phyloP scores from a whole-genome alignment of 2,797 vertebrate species.

The Coilia nasus region DNA sequence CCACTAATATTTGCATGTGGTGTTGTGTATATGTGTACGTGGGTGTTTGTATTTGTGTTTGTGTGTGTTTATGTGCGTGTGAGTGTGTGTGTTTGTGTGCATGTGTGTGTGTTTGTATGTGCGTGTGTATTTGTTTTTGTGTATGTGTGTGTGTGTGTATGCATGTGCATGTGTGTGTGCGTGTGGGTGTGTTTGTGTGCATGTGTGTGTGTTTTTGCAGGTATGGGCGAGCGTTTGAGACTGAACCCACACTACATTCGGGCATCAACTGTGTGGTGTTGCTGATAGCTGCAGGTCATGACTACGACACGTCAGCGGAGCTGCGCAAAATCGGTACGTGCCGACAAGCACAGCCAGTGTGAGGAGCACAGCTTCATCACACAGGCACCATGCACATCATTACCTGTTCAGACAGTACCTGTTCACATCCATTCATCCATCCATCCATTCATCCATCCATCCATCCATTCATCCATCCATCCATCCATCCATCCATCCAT shows the following conservation, averaged over 20 bases:
- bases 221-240: conserved; percentile 87
- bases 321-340: conserved; percentile 84
- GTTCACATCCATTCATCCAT: too few species aligned
- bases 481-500: too few species aligned
- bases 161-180: neutral
- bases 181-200: neutral
- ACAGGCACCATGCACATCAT: too few species aligned
- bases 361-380: too few species aligned
- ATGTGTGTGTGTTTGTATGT: conserved; percentile 76
- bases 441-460: too few species aligned
- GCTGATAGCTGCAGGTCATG: conserved; percentile 83
- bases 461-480: too few species aligned
- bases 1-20: neutral
- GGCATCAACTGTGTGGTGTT: conserved; percentile 87
- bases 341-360: neutral
- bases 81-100: neutral
- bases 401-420: too few species aligned
- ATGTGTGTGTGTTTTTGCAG: conserved; percentile 62
- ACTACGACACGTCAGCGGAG: conserved; percentile 82
- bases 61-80: neutral
- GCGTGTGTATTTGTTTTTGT: too few species aligned
- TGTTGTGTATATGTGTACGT: conserved; percentile 63
- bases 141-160: neutral
- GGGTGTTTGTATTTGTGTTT: too few species aligned
- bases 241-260: conserved; percentile 86